Conservation (phyloP, 2,113 vertebrate genomes). For the Actinemys pallida region DNA sequence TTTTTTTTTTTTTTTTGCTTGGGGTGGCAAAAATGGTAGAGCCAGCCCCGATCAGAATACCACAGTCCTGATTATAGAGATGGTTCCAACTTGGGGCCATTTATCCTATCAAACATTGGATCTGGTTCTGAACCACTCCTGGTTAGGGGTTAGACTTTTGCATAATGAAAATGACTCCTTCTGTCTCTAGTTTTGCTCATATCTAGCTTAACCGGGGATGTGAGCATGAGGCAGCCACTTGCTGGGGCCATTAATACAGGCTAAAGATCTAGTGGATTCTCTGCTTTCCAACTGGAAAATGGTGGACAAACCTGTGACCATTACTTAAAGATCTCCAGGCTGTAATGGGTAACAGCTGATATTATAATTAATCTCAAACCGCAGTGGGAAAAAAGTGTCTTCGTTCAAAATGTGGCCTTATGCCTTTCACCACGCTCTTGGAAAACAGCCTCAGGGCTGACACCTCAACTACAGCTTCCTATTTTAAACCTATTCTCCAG, state of each 20-base stretch:
- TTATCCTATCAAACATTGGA: neutral
- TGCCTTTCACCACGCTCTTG: slow-evolving; percentile 55
- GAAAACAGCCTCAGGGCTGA: slow-evolving; percentile 67
- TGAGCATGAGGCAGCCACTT: slow-evolving; percentile 41
- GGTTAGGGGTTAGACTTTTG: neutral
- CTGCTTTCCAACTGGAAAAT: slow-evolving; percentile 49
- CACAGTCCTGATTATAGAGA: rapidly evolving
- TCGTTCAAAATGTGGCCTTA: slow-evolving; percentile 56
- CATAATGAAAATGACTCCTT: neutral
- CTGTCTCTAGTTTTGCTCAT: neutral
- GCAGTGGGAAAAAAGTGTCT: slow-evolving; percentile 42
- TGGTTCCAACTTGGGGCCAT: neutral
- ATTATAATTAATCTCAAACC: slow-evolving; percentile 39
- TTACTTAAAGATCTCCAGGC: slow-evolving; percentile 54
- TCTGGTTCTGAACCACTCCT: slow-evolving; percentile 10
- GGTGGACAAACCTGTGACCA: neutral
- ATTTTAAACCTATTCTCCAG: slow-evolving; percentile 68
- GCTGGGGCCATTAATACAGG: slow-evolving; percentile 49
- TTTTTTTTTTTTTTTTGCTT: too few species aligned
- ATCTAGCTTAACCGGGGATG: neutral
- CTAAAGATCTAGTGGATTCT: slow-evolving; percentile 35
- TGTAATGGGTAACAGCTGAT: slow-evolving; percentile 66
- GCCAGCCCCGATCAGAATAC: neutral
- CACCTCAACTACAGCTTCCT: slow-evolving; percentile 69
- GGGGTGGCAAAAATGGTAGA: too few species aligned